phyloP scores from a whole-genome alignment of 2,888 invertebrate genomes.

The Acrocyrtus sp. region DNA sequence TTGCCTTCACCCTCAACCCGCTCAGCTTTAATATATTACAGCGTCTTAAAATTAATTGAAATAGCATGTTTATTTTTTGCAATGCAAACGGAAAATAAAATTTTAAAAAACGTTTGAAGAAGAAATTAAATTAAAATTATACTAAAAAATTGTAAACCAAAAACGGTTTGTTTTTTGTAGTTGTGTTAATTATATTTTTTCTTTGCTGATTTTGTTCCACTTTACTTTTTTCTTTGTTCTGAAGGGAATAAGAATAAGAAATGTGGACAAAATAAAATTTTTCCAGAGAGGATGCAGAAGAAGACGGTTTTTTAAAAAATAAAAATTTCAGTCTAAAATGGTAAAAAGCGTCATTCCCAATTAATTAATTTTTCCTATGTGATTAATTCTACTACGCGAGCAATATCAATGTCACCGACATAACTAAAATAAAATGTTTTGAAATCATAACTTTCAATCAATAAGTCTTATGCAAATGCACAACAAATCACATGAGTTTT shows the following conservation, averaged over 20 bases:
- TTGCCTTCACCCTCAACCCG: constrained; percentile 28
- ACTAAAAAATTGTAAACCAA: neutral
- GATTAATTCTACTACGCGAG: constrained; percentile 9
- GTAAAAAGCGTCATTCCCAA: constrained; percentile 42
- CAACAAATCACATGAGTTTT: constrained; percentile 45
- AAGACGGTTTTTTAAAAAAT: neutral
- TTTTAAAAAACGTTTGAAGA: neutral
- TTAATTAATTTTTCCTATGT: neutral
- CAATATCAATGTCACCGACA: constrained; percentile 2
- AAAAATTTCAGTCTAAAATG: constrained; percentile 10
- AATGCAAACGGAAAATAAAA: constrained; percentile 31
- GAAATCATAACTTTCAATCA: neutral
- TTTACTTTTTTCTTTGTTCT: no score
- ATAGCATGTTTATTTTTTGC: constrained; percentile 18
- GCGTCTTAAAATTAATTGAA: constrained; percentile 10
- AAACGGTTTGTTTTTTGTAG: neutral
- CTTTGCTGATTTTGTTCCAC: neutral
- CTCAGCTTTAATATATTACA: constrained; percentile 22
- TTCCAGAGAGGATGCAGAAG: constrained; percentile 13
- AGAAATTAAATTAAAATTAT: neutral
- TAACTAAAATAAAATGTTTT: constrained; percentile 11
- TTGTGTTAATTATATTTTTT: neutral
- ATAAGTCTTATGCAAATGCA: constrained; percentile 19
- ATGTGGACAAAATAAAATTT: neutral
- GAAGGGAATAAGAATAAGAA: neutral